phyloP scores from a whole-genome alignment of 1,140 invertebrate species.

The Dendroctonus valens region DNA sequence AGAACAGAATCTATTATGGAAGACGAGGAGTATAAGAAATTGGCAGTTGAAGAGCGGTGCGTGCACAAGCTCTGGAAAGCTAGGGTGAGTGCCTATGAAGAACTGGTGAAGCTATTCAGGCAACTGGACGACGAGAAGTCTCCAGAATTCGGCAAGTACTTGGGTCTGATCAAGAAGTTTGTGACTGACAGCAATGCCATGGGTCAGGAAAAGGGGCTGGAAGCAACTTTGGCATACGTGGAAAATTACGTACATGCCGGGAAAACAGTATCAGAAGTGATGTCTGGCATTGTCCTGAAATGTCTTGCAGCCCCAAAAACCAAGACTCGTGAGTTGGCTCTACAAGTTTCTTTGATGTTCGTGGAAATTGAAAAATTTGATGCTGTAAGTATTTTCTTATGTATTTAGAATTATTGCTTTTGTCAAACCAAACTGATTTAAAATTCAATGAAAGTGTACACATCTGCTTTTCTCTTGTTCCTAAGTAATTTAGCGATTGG shows the following conservation, averaged over 20 bases:
- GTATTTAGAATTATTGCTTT: background rate
- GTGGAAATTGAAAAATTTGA: constrained; percentile 97
- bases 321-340: constrained; percentile 88
- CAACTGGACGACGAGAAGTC: constrained; percentile 89
- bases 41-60: constrained; percentile 87
- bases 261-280: constrained; percentile 86
- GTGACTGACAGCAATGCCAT: constrained; percentile 92
- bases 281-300: constrained; percentile 86
- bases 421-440: too few species aligned
- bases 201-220: constrained; percentile 94
- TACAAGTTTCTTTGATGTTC: constrained; percentile 89
- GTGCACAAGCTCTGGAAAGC: constrained; percentile 96
- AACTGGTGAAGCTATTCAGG: constrained; percentile 84
- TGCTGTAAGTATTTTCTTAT: constrained; percentile 55
- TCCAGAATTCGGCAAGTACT: constrained; percentile 88
- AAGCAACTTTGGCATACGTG: constrained; percentile 85
- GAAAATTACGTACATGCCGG: constrained; percentile 84
- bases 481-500: too few species aligned
- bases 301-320: constrained; percentile 88
- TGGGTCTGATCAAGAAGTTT: constrained; percentile 93
- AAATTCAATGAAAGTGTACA: too few species aligned
- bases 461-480: too few species aligned
- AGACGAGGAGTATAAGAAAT: constrained; percentile 90
- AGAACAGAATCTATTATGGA: constrained; percentile 61
- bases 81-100: constrained; percentile 89